Percentiles rank a stretch among this genome's conserved stretches.
These are phyloP conservation scores for Aproaerema taeniolella DNA, from an alignment of 2,888 invertebrate genomes.

Conservation along the genomic window DNA sequence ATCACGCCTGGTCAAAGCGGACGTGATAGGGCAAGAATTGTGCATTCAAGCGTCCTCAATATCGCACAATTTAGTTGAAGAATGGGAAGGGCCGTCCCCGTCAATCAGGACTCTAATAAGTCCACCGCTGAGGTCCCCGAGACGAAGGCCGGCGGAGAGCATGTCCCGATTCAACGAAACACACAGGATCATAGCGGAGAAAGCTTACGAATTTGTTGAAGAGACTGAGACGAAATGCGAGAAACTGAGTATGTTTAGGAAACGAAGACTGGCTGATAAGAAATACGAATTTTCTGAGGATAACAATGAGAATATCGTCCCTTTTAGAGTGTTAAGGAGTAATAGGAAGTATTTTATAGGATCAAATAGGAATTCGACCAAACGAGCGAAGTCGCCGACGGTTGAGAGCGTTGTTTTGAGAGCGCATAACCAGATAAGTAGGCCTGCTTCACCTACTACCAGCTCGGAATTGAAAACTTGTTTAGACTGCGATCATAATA, in stretches of 20 bases:
- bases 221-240: conserved; percentile 89
- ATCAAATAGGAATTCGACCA: conserved; percentile 42
- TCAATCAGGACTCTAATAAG: conserved; percentile 68
- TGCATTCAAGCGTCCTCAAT: conserved; percentile 68
- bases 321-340: conserved; percentile 79
- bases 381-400: conserved; percentile 61
- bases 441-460: conserved; percentile 49
- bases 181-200: conserved; percentile 79
- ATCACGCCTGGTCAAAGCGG: conserved; percentile 61
- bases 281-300: conserved; percentile 95
- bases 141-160: conserved; percentile 67
- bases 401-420: conserved; percentile 62
- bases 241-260: conserved; percentile 90
- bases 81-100: conserved; percentile 71
- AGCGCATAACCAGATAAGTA: conserved; percentile 65
- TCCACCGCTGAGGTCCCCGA: conserved; percentile 63
- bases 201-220: conserved; percentile 91
- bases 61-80: conserved; percentile 67
- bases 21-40: conserved; percentile 67
- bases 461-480: conserved; percentile 46
- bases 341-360: conserved; percentile 72
- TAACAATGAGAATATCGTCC: conserved; percentile 80
- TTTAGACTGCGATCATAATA: conserved; percentile 56
- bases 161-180: conserved; percentile 73
- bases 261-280: conserved; percentile 91